phyloP scores from a whole-genome alignment of 2,113 vertebrate genomes.

The Leucoraja erinaceus region DNA sequence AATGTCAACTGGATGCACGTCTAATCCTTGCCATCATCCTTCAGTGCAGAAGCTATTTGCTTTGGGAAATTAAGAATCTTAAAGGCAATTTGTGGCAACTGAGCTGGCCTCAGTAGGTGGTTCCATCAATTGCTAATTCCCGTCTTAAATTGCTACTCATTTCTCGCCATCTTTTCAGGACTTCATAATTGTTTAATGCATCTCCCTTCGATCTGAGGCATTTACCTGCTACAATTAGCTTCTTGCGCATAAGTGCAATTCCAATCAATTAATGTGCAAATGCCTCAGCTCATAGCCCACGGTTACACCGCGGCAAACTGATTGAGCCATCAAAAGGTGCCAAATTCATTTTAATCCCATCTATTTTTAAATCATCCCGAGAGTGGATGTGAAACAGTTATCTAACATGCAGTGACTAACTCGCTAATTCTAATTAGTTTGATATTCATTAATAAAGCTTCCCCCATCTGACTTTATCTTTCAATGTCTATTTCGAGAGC shows the following conservation, averaged over 20 bases:
- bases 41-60: constrained; percentile 36
- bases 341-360: constrained; percentile 4
- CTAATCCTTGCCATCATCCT: constrained; percentile 25
- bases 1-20: constrained; percentile 32
- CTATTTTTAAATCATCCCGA: constrained; percentile 12
- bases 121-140: constrained; percentile 1
- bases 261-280: constrained; percentile 1
- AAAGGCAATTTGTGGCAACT: constrained; percentile 29
- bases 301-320: neutral
- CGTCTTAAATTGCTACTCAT: neutral
- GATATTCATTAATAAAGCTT: constrained; percentile 20
- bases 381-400: constrained; percentile 28
- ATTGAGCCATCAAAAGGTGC: constrained; percentile 20
- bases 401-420: constrained; percentile 17
- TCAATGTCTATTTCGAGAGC: neutral
- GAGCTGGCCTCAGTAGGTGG: neutral
- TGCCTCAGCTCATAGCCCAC: neutral
- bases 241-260: neutral
- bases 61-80: constrained; percentile 36
- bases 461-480: neutral
- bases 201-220: neutral
- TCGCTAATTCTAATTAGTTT: constrained; percentile 24
- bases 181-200: constrained; percentile 4
- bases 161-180: neutral
- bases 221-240: constrained; percentile 18